phyloP scores from a whole-genome alignment of 2,797 vertebrate genomes.

The Enteromius viviparus region DNA sequence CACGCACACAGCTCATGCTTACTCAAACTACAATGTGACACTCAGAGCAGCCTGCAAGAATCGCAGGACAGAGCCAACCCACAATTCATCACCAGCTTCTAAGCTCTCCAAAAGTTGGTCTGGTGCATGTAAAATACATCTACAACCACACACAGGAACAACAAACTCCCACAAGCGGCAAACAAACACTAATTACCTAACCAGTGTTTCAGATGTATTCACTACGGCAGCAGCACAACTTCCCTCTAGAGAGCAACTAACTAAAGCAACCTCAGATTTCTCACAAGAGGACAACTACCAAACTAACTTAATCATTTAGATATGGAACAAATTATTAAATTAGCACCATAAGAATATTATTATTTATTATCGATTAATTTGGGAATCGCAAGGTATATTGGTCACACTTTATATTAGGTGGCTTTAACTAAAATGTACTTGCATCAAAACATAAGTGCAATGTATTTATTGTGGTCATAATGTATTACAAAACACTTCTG shows the following conservation, averaged over 20 bases:
- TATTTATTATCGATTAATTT: too few species aligned
- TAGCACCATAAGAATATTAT: too few species aligned
- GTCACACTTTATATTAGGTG: too few species aligned
- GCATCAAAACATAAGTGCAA: too few species aligned
- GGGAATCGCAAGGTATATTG: too few species aligned
- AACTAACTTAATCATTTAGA: background rate
- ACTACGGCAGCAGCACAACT: background rate
- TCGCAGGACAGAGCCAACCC: background rate
- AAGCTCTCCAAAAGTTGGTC: background rate
- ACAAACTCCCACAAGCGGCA: background rate
- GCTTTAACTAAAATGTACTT: too few species aligned
- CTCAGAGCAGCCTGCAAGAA: too few species aligned
- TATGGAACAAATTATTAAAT: background rate
- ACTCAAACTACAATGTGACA: conserved; percentile 7
- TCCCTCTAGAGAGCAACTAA: background rate
- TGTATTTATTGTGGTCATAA: too few species aligned
- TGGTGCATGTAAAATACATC: background rate
- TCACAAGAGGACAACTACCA: background rate
- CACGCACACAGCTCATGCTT: too few species aligned
- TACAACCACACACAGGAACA: background rate
- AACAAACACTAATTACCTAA: background rate
- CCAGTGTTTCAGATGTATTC: background rate
- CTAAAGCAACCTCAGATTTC: background rate
- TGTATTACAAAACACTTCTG: too few species aligned
- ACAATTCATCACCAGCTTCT: background rate